phyloP scores from a whole-genome alignment of 2,113 vertebrate species.

The Malurus cyaneus region DNA sequence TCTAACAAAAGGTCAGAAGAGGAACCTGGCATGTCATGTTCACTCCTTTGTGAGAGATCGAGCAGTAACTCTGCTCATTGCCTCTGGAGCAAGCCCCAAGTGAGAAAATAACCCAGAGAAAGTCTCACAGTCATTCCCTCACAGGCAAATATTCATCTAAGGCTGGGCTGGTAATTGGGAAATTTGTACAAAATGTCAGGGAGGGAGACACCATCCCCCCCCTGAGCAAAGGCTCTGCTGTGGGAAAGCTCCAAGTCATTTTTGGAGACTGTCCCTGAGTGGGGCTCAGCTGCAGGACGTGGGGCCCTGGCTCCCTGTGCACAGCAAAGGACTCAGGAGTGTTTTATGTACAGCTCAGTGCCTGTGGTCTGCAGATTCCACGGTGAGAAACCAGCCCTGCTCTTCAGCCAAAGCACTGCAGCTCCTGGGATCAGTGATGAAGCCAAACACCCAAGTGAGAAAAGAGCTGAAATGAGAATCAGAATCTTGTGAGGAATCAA shows the following conservation, averaged over 20 bases:
- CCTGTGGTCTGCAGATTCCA: accelerated
- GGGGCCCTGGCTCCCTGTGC: not conserved
- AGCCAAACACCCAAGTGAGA: not conserved
- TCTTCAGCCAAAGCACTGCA: not conserved
- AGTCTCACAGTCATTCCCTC: not conserved
- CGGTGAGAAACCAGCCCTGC: not conserved
- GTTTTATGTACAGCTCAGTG: accelerated
- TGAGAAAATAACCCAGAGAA: not conserved
- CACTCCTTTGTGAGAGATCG: not conserved
- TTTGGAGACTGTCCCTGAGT: not conserved
- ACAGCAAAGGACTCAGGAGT: not conserved
- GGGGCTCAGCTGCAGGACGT: not conserved
- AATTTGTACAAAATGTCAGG: not conserved
- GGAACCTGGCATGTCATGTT: not conserved
- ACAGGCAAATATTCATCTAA: not conserved
- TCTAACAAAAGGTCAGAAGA: not conserved
- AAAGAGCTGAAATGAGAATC: not conserved
- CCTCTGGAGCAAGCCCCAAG: not conserved
- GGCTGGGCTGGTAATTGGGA: not conserved
- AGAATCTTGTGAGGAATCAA: not conserved
- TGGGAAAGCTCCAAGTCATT: not conserved
- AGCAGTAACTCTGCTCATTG: not conserved
- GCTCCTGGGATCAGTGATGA: not conserved
- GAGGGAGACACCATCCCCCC: not conserved
- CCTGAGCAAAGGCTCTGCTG: not conserved